Percentiles rank a stretch among this genome's conserved stretches.
phyloP scores from a whole-genome alignment of 1,140 invertebrate species.

The Drosophila pallidifrons region DNA sequence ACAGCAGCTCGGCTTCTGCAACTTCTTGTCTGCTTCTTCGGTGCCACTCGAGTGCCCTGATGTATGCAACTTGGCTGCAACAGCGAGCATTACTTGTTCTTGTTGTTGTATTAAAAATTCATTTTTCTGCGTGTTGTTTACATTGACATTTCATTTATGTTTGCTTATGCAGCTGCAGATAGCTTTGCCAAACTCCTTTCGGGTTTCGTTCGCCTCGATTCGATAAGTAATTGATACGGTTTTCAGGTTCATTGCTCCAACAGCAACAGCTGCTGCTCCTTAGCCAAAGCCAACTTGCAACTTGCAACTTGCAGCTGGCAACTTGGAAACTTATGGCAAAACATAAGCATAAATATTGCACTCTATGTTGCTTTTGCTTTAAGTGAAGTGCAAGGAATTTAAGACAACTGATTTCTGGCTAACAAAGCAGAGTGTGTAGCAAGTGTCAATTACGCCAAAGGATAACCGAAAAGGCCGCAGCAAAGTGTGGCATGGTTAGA shows the following conservation, averaged over 20 bases:
- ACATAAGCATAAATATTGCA: conserved; percentile 37
- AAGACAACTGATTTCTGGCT: neutral
- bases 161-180: conserved; percentile 55
- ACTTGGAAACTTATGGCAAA: neutral
- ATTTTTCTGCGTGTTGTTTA: conserved; percentile 65
- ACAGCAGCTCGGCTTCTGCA: conserved; percentile 41
- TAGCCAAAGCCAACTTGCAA: neutral
- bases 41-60: conserved; percentile 52
- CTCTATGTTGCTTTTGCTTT: neutral
- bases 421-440: conserved; percentile 35
- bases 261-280: conserved; percentile 7
- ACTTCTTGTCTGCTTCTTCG: conserved; percentile 2
- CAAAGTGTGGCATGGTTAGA: conserved; percentile 76
- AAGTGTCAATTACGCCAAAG: conserved; percentile 81
- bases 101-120: conserved; percentile 60
- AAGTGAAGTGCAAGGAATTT: neutral
- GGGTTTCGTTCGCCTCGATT: conserved; percentile 40
- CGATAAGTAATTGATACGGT: conserved; percentile 54
- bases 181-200: conserved; percentile 46
- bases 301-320: conserved; percentile 10
- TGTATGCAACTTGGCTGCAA: conserved; percentile 60
- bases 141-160: conserved; percentile 67
- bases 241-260: conserved; percentile 40
- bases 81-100: conserved; percentile 4
- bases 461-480: conserved; percentile 79